These are phyloP conservation scores for Quadriops clusia DNA, from an alignment of 2,888 invertebrate species.

Conservation along the genomic window DNA sequence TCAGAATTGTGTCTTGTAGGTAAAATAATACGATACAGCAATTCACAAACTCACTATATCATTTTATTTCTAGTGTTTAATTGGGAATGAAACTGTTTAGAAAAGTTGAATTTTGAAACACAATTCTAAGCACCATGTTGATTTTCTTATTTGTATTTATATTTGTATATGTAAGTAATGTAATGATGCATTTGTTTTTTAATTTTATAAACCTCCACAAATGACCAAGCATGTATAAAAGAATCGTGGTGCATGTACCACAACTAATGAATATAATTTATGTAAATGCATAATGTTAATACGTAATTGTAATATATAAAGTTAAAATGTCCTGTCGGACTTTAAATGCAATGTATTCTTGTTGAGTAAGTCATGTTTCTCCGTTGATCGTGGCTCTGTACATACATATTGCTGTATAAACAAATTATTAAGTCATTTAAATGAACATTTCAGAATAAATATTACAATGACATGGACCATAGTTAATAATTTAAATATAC, in stretches of 20 bases:
- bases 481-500: constrained; percentile 5
- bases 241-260: constrained; percentile 20
- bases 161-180: too few species aligned
- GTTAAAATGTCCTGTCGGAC: constrained; percentile 14
- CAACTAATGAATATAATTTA: constrained; percentile 22
- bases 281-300: constrained; percentile 26
- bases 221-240: constrained; percentile 21
- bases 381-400: constrained; percentile 18
- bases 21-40: too few species aligned
- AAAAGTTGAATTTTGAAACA: too few species aligned
- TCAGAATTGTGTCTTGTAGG: too few species aligned
- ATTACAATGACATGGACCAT: constrained; percentile 6
- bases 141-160: too few species aligned
- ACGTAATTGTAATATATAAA: constrained; percentile 23
- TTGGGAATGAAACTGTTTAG: too few species aligned
- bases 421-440: too few species aligned
- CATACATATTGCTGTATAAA: constrained; percentile 28
- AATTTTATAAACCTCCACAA: constrained; percentile 15
- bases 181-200: constrained; percentile 8
- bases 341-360: constrained; percentile 25
- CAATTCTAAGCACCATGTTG: too few species aligned
- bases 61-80: too few species aligned
- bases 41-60: too few species aligned
- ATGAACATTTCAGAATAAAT: constrained; percentile 2
- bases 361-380: constrained; percentile 15